phyloP scores from a whole-genome alignment of 2,797 vertebrate genomes.

The Sebastes itinus region DNA sequence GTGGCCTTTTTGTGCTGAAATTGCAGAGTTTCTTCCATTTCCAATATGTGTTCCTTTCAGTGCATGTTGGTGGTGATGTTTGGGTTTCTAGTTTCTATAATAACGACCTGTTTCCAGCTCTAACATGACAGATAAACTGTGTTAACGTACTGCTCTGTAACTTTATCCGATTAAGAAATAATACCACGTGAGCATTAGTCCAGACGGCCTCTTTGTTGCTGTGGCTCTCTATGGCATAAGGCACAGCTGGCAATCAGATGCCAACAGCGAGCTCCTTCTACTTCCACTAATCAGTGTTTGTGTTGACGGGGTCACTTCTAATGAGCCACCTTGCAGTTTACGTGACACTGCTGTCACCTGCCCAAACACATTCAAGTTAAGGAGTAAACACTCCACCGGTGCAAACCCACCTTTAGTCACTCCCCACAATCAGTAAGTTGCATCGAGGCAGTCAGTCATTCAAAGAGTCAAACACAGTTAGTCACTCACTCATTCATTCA shows the following conservation, averaged over 20 bases:
- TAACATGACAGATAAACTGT: no score
- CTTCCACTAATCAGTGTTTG: neutral
- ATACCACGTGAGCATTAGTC: neutral
- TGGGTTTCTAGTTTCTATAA: no score
- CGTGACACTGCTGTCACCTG: neutral
- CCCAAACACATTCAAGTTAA: neutral
- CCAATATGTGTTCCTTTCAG: no score
- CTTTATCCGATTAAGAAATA: neutral
- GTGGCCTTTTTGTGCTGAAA: no score
- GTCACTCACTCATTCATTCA: neutral
- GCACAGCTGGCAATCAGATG: neutral
- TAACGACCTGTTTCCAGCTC: fast-evolving
- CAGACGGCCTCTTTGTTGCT: neutral
- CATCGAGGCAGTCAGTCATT: neutral
- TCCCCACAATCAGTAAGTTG: neutral
- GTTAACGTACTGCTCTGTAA: neutral
- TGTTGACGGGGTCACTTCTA: neutral
- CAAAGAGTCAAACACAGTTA: neutral
- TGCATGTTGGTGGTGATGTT: no score
- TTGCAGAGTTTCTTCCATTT: no score
- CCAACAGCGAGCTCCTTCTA: no score
- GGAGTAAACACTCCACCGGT: neutral
- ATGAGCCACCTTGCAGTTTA: constrained; percentile 5
- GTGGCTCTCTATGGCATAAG: neutral
- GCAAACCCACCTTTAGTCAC: constrained; percentile 19